Evolutionary conservation across 1,140 invertebrate genomes (phyloP).

Genomic region (Pseudomyrmex concolor): DNA sequence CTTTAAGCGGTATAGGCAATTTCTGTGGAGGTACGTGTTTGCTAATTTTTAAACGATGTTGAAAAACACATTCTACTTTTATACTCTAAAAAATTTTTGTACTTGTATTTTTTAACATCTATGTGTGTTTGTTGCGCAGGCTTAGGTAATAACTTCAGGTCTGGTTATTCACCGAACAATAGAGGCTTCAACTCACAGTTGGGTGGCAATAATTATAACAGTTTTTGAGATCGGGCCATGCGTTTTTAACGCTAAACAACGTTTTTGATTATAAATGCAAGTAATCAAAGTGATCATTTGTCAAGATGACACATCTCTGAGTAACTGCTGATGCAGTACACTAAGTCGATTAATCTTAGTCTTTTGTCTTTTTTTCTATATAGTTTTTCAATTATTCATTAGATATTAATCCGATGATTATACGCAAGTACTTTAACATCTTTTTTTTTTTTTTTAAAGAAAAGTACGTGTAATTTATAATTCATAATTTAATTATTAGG

Average conservation of each 20-base stretch:
- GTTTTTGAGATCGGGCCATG: constrained; percentile 79
- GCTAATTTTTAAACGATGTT: too few relatives aligned
- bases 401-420: background rate
- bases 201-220: constrained; percentile 84
- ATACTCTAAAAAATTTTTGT: background rate
- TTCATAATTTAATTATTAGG: background rate
- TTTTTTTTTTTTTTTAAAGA: background rate
- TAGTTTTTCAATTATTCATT: constrained; percentile 18
- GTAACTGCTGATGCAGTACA: constrained; percentile 23
- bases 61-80: background rate
- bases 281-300: constrained; percentile 61
- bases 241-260: constrained; percentile 67
- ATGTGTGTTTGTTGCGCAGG: constrained; percentile 68
- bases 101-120: background rate
- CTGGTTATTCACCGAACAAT: constrained; percentile 81
- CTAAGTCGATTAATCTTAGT: background rate
- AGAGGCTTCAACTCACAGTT: constrained; percentile 83
- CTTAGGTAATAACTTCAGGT: constrained; percentile 83
- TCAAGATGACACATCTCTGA: constrained; percentile 3
- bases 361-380: background rate
- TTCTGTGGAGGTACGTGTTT: constrained; percentile 74
- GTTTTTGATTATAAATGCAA: constrained; percentile 28
- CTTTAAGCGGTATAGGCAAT: constrained; percentile 80
- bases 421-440: constrained; percentile 35
- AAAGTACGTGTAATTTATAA: background rate